A percentile compares a stretch with the other conserved stretches of the same genome.
Evolutionary conservation across 2,888 invertebrate genomes (phyloP).

Genomic region (Leptinotarsa peninsularis): DNA sequence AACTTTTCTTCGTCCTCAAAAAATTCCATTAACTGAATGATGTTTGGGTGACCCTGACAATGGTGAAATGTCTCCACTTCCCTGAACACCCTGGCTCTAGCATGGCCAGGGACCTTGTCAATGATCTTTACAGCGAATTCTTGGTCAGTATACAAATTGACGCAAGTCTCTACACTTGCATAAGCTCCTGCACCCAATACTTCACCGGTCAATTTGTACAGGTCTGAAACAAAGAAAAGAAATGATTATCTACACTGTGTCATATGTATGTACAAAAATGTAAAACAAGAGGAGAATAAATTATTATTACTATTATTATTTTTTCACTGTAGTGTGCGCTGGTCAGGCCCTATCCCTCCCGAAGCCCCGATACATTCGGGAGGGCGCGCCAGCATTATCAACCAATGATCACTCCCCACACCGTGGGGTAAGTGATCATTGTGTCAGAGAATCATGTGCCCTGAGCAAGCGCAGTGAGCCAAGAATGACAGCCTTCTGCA

Average conservation of each 20-base stretch:
- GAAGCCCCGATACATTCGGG: too few species aligned
- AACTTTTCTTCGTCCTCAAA: constrained; percentile 97
- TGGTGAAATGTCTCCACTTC: constrained; percentile 99
- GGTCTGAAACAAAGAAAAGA: constrained; percentile 74
- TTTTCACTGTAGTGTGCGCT: too few species aligned
- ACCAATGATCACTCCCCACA: too few species aligned
- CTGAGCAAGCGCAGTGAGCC: too few species aligned
- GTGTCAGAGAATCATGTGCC: too few species aligned
- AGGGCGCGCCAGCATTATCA: too few species aligned
- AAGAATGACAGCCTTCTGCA: too few species aligned
- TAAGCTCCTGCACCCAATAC: constrained; percentile 97
- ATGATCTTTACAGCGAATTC: constrained; percentile 99
- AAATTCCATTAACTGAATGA: constrained; percentile 97
- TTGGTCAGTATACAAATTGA: constrained; percentile 89
- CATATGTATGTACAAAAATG: too few species aligned
- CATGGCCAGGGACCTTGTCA: constrained; percentile 94
- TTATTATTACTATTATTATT: too few species aligned
- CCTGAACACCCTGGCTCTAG: constrained; percentile 93
- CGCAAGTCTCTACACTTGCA: constrained; percentile 94
- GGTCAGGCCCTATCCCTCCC: too few species aligned
- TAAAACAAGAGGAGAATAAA: too few species aligned
- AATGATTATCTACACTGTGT: not conserved
- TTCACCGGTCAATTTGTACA: constrained; percentile 95
- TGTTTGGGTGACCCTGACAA: constrained; percentile 97
- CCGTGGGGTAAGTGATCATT: too few species aligned